Evolutionary conservation across 2,888 invertebrate species (phyloP).

Genomic region (Mesochorus sp.): DNA sequence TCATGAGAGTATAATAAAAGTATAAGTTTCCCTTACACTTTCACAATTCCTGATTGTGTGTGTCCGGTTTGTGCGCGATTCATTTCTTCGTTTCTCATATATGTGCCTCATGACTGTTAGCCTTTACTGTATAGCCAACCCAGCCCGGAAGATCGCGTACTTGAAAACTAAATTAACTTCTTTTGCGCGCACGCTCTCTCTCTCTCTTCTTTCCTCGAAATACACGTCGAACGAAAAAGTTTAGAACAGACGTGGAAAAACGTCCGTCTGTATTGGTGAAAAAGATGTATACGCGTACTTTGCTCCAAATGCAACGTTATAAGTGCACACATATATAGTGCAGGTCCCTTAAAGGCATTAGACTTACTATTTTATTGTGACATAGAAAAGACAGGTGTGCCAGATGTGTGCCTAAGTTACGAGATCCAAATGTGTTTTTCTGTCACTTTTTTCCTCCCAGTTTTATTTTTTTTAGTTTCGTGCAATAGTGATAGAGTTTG

Average conservation of each 20-base stretch:
- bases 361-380: conserved; percentile 19
- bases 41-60: conserved; percentile 10
- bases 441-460: background rate
- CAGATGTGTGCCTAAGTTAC: conserved; percentile 53
- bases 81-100: conserved; percentile 28
- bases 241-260: conserved; percentile 11
- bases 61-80: conserved; percentile 16
- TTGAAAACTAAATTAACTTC: conserved; percentile 58
- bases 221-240: conserved; percentile 43
- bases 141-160: background rate
- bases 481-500: conserved; percentile 31
- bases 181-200: no score
- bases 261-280: background rate
- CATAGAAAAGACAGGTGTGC: conserved; percentile 33
- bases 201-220: no score
- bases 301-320: conserved; percentile 1
- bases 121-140: background rate
- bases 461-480: conserved; percentile 14
- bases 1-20: background rate
- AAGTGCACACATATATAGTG: background rate
- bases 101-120: background rate
- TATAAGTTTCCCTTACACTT: conserved; percentile 3
- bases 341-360: conserved; percentile 12
- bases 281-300: background rate
- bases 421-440: conserved; percentile 28